Conservation (phyloP, 1,140 invertebrate genomes). For the Macrotrachela quadricornifera region DNA sequence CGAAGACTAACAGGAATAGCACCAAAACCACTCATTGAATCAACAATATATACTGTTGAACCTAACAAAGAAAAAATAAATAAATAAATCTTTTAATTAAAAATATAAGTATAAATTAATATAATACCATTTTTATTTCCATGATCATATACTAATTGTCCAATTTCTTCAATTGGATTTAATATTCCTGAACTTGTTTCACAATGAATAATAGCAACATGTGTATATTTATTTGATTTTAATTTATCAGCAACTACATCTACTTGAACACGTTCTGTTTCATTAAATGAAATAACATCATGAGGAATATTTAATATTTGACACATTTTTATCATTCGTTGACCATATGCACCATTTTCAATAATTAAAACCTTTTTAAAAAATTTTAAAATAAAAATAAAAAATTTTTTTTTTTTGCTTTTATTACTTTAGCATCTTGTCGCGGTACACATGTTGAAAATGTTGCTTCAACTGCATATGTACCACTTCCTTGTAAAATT, state of each 20-base stretch:
- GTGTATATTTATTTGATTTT: conserved; percentile 14
- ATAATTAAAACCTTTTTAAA: conserved; percentile 28
- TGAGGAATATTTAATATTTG: conserved; percentile 18
- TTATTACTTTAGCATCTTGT: conserved; percentile 16
- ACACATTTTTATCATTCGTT: conserved; percentile 31
- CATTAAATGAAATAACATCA: conserved; percentile 23
- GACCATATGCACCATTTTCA: conserved; percentile 34
- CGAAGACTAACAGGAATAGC: conserved; percentile 29
- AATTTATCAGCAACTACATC: conserved; percentile 11
- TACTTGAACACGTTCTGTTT: conserved; percentile 17
- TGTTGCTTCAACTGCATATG: conserved; percentile 33
- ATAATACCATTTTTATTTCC: too few species aligned
- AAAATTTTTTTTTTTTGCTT: too few species aligned
- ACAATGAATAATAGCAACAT: conserved; percentile 32
- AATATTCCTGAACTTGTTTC: conserved; percentile 34
- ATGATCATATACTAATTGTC: conserved; percentile 15
- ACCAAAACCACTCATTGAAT: conserved; percentile 38
- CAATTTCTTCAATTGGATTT: conserved; percentile 31
- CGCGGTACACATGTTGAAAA: conserved; percentile 27
- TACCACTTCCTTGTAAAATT: conserved; percentile 35
- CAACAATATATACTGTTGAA: conserved; percentile 27
- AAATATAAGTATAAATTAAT: too few species aligned
- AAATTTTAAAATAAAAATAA: neutral
- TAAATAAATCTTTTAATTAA: too few species aligned
- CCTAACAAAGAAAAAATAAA: conserved; percentile 17